Percentiles rank a stretch among this genome's conserved stretches.
phyloP scores from a whole-genome alignment of 1,140 invertebrate genomes.

The Calephelis virginiensis region DNA sequence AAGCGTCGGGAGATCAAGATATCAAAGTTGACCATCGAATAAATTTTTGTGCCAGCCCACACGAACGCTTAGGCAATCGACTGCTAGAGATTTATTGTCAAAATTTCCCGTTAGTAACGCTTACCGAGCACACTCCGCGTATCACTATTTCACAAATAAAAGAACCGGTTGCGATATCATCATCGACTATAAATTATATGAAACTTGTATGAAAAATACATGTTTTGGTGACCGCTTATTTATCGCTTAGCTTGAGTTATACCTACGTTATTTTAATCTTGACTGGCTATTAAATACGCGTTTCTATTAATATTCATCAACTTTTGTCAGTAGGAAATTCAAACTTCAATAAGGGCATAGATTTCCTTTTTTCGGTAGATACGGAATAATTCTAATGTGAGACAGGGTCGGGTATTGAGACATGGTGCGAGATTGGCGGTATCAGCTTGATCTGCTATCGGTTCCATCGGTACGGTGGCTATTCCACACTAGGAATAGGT shows the following conservation, averaged over 20 bases:
- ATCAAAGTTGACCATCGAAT: conserved; percentile 69
- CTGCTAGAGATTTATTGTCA: conserved; percentile 75
- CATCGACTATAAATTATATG: conserved; percentile 76
- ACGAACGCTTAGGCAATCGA: conserved; percentile 76
- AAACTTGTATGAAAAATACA: conserved; percentile 75
- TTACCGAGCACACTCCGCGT: conserved; percentile 73
- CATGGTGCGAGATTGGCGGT: conserved; percentile 41
- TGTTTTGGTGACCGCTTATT: conserved; percentile 71
- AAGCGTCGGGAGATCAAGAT: conserved; percentile 66
- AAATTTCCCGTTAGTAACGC: conserved; percentile 78
- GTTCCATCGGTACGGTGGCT: conserved; percentile 65
- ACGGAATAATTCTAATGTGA: not conserved
- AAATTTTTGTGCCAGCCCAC: conserved; percentile 71
- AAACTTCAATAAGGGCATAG: conserved; percentile 1
- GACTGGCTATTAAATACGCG: conserved; percentile 50
- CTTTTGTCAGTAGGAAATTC: conserved; percentile 28
- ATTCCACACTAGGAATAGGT: conserved; percentile 70
- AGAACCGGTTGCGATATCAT: conserved; percentile 77
- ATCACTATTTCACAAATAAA: conserved; percentile 78
- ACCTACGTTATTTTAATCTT: conserved; percentile 63
- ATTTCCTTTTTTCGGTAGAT: conserved; percentile 13
- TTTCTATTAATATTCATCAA: conserved; percentile 61
- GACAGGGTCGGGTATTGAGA: conserved; percentile 19
- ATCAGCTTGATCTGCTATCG: conserved; percentile 68
- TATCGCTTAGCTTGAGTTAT: conserved; percentile 69